phyloP scores from a whole-genome alignment of 2,888 invertebrate species.

The Harmothoe impar region DNA sequence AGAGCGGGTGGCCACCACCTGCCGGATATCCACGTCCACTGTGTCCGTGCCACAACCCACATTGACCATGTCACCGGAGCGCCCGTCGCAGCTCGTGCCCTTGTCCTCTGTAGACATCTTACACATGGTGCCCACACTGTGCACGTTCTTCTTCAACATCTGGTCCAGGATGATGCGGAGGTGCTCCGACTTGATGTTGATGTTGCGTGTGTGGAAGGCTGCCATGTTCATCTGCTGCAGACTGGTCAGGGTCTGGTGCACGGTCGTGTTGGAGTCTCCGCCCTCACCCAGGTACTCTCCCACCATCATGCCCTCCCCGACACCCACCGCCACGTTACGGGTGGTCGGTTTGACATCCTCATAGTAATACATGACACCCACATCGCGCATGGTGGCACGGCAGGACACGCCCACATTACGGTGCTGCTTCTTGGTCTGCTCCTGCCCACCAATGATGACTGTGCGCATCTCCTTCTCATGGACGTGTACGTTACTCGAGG shows the following conservation, averaged over 20 bases:
- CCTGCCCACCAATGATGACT: slow-evolving; percentile 78
- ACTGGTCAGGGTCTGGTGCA: slow-evolving; percentile 61
- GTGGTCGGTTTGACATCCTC: slow-evolving; percentile 79
- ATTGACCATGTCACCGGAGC: slow-evolving; percentile 66
- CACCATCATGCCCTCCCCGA: slow-evolving; percentile 73
- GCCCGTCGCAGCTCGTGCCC: slow-evolving; percentile 56
- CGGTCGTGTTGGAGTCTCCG: slow-evolving; percentile 40
- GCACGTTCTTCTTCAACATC: slow-evolving; percentile 79
- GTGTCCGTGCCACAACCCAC: slow-evolving; percentile 79
- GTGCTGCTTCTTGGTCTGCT: slow-evolving; percentile 74
- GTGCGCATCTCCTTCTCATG: slow-evolving; percentile 83
- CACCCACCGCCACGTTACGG: slow-evolving; percentile 80
- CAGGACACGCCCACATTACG: slow-evolving; percentile 81
- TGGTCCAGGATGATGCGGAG: slow-evolving; percentile 71
- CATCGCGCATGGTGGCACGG: slow-evolving; percentile 72
- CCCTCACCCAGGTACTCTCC: slow-evolving; percentile 44
- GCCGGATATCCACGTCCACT: slow-evolving; percentile 78
- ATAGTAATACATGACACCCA: slow-evolving; percentile 75
- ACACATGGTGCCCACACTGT: slow-evolving; percentile 78
- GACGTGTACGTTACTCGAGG: slow-evolving; percentile 76
- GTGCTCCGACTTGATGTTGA: slow-evolving; percentile 69
- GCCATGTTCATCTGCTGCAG: slow-evolving; percentile 71
- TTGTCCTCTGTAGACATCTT: slow-evolving; percentile 71
- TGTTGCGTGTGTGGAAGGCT: slow-evolving; percentile 67
- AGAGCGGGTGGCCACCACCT: slow-evolving; percentile 74